These are phyloP conservation scores for Brachyistius frenatus DNA, from an alignment of 2,113 vertebrate genomes.

Conservation along the genomic window DNA sequence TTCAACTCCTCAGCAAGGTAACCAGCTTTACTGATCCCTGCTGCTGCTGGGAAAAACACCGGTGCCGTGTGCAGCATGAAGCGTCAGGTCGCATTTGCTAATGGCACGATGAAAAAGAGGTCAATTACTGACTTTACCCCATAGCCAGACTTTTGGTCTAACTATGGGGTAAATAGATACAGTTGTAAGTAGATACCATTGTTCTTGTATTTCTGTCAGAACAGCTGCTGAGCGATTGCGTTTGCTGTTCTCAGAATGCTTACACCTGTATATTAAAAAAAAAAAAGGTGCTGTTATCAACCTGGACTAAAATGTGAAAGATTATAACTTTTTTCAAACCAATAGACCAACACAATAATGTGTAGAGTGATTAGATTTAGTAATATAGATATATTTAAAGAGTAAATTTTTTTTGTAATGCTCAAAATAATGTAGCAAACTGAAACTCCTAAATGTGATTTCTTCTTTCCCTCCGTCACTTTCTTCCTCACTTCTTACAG, in stretches of 20 bases:
- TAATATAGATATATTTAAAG: too few relatives aligned
- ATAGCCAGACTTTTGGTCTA: neutral
- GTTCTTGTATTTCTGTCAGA: neutral
- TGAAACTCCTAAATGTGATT: neutral
- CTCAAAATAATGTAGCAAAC: too few relatives aligned
- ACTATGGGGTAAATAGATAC: neutral
- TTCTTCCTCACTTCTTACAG: neutral
- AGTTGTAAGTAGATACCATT: neutral
- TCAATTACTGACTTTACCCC: neutral
- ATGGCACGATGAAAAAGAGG: neutral
- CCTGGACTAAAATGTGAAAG: neutral
- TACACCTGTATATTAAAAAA: too few relatives aligned
- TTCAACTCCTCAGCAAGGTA: neutral
- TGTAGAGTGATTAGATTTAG: too few relatives aligned
- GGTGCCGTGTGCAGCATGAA: neutral
- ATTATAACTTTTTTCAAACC: neutral
- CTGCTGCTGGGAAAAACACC: neutral
- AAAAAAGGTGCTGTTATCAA: neutral
- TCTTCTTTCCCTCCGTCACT: neutral
- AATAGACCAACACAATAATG: neutral
- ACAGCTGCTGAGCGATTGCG: too few relatives aligned
- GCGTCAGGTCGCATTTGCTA: neutral
- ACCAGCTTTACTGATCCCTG: neutral
- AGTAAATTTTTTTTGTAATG: too few relatives aligned
- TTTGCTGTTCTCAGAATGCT: too few relatives aligned